phyloP scores from a whole-genome alignment of 2,797 vertebrate genomes.

The Urocyon cinereoargenteus region DNA sequence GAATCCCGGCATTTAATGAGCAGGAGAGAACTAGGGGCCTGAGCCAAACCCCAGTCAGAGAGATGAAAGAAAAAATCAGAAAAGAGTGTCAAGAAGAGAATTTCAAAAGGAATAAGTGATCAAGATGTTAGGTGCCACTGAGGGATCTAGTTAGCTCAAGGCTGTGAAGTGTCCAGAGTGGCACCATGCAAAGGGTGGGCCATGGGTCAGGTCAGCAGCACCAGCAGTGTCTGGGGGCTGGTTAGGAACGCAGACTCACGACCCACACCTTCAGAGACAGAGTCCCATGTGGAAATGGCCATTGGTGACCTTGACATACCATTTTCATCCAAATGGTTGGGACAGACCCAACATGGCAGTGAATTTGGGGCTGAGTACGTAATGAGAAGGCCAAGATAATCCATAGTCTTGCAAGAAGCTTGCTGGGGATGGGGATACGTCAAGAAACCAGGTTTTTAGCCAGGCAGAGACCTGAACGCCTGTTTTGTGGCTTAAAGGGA shows the following conservation, averaged over 20 bases:
- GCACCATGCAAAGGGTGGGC: not conserved
- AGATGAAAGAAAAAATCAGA: not conserved
- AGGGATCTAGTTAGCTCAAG: not conserved
- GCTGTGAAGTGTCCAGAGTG: too few relatives aligned
- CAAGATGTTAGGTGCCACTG: not conserved
- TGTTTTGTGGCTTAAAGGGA: not conserved
- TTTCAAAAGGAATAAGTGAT: not conserved
- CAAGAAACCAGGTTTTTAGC: not conserved
- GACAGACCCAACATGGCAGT: not conserved
- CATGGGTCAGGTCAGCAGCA: not conserved
- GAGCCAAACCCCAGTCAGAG: not conserved
- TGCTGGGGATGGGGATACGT: not conserved
- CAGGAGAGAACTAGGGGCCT: not conserved
- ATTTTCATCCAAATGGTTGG: not conserved
- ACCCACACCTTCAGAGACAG: not conserved
- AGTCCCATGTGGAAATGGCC: not conserved
- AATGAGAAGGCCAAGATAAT: not conserved
- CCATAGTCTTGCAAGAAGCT: not conserved
- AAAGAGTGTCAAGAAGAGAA: conserved; percentile 3
- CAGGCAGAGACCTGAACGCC: not conserved
- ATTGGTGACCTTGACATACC: not conserved
- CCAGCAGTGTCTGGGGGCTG: not conserved
- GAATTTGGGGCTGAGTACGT: not conserved
- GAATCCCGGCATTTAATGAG: not conserved
- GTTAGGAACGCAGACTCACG: not conserved